Evolutionary conservation across 37 sponge, comb jelly and placozoan genomes (phyloP).

Genomic region (Beroe forskalii): DNA sequence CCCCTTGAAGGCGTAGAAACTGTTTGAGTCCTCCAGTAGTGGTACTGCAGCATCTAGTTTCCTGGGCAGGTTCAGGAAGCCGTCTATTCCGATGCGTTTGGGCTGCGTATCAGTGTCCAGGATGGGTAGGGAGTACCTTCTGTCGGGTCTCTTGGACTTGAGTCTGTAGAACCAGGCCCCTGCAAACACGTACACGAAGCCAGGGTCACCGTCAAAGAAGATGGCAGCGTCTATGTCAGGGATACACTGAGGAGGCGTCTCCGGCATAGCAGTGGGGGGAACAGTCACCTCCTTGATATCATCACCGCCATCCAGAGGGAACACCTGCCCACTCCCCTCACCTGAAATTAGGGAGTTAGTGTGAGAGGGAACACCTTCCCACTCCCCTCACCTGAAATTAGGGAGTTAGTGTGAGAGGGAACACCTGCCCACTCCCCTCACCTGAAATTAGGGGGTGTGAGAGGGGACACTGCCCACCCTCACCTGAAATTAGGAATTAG

Average conservation of each 20-base stretch:
- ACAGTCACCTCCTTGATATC: background rate
- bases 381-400: too few relatives aligned
- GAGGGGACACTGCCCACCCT: too few relatives aligned
- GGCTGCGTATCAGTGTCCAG: background rate
- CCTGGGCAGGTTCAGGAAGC: background rate
- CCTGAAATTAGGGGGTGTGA: too few relatives aligned
- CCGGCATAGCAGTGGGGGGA: background rate
- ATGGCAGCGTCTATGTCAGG: background rate
- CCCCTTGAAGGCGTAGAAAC: slow-evolving; percentile 34
- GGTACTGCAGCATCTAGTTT: slow-evolving; percentile 11
- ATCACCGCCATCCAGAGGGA: background rate
- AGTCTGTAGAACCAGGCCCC: slow-evolving; percentile 40
- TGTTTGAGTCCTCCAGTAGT: background rate
- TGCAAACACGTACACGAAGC: slow-evolving; percentile 9
- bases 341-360: too few relatives aligned
- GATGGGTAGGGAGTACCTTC: background rate
- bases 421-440: too few relatives aligned
- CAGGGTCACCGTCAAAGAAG: background rate
- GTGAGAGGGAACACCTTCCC: too few relatives aligned
- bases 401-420: too few relatives aligned
- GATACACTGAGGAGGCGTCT: background rate
- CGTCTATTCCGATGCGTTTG: background rate
- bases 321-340: background rate
- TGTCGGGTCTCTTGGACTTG: background rate
- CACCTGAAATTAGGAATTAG: too few relatives aligned